Base-by-base conservation (phyloP, 2,113 vertebrate genomes). In the Onychostruthus taczanowskii region DNA sequence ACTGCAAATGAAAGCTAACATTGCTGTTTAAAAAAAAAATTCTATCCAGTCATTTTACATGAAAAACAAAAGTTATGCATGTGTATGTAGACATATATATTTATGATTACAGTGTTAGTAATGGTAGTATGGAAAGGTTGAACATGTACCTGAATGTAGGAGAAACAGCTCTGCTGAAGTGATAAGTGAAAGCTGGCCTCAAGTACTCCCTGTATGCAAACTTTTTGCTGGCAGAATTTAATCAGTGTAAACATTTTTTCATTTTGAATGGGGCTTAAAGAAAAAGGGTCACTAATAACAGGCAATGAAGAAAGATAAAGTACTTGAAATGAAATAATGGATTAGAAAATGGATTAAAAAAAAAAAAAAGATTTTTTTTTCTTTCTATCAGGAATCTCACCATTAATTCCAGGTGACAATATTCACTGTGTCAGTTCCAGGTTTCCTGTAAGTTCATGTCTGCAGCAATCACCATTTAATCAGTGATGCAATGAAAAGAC, bases 221-320 rank as follows among this genome's bases (percentile, higher is more conserved):
- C 87, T 61, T 95, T 35, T 84, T 89, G 13, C 37, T 91, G 84
- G 50, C 95, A 64, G 89, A 88, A 93, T 96, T 87, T 87, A 93
- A 93, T 93, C 69, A 87, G 24, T 58, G 82, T 95, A 85, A 96
- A 95, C 83, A 92, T 94, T 96, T 91, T 84, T 73, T 74, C 79
- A 88, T 81, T 96, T 96, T 96, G 84, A 96, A 87, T 67, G 35
- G 87, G 89, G 79, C 66, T 63, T 77, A 84, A 94, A 77, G 53
- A 68, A 89, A 94, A 96, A 89, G 24, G 27, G 31, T 56, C 44
- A 55, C 66, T 96, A 91, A 92, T 86, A 93, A 93, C 39, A 95
- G 50, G 23, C 70, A 84, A 69, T 92, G 49, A 83, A 94, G 66
- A 84, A 84, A 83, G 67, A 92, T 68, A 87, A 78, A 84, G 68